Conservation (phyloP, 2,113 vertebrate genomes). For the Meleagris gallopavo region DNA sequence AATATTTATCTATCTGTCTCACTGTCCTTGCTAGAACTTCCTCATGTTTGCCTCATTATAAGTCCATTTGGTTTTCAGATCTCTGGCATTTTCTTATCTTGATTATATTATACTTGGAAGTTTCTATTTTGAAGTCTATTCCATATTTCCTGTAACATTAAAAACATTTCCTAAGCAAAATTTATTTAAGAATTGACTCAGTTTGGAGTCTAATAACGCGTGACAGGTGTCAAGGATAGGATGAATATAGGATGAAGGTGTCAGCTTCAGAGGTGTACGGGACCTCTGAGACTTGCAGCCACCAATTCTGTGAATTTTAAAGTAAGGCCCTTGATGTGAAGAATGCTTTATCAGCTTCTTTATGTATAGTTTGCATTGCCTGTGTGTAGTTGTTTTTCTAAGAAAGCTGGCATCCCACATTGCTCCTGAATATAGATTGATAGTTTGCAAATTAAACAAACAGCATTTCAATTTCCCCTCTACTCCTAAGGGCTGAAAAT, state of each 20-base stretch:
- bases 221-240: not conserved
- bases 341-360: not conserved
- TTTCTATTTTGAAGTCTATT: constrained; percentile 22
- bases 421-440: not conserved
- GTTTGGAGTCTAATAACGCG: not conserved
- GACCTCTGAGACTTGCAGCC: not conserved
- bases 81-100: not conserved
- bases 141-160: not conserved
- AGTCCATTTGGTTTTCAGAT: constrained; percentile 41
- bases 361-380: not conserved
- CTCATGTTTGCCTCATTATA: not conserved
- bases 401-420: not conserved
- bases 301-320: not conserved
- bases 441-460: not conserved
- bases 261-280: too few species aligned
- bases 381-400: not conserved
- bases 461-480: not conserved
- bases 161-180: not conserved
- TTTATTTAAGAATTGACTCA: not conserved
- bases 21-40: not conserved
- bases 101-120: not conserved
- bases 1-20: not conserved
- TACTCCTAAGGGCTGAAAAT: not conserved
- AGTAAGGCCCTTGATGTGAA: not conserved
- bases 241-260: not conserved